Percentiles rank a stretch among this genome's conserved stretches.
phyloP scores from a whole-genome alignment of 35 echinoderm and acorn worm genomes.

The Holothuria glaberrima region DNA sequence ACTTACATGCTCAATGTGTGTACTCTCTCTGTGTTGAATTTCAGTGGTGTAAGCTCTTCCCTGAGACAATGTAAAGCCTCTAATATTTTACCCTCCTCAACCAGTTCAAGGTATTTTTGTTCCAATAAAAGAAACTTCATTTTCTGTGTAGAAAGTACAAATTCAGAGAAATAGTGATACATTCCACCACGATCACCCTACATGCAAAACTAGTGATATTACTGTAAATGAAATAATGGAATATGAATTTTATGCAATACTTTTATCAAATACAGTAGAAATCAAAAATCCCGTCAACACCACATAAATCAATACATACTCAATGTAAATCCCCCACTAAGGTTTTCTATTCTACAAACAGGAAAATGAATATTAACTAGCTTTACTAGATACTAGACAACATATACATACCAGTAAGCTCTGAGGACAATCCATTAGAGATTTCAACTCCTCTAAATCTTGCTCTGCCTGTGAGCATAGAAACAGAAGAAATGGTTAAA shows the following conservation, averaged over 20 bases:
- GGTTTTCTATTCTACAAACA: no score
- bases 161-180: background rate
- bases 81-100: slow-evolving; percentile 80
- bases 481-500: slow-evolving; percentile 23
- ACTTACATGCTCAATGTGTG: slow-evolving; percentile 96
- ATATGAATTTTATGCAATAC: no score
- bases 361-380: no score
- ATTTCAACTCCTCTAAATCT: slow-evolving; percentile 92
- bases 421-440: slow-evolving; percentile 93
- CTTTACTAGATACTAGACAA: no score
- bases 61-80: slow-evolving; percentile 96
- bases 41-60: slow-evolving; percentile 94
- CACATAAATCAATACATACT: background rate
- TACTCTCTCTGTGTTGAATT: slow-evolving; percentile 97
- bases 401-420: slow-evolving; percentile 73
- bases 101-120: slow-evolving; percentile 95
- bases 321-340: background rate
- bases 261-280: background rate
- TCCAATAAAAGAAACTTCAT: slow-evolving; percentile 98
- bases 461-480: slow-evolving; percentile 83
- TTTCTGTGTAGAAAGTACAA: slow-evolving; percentile 63
- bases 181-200: background rate
- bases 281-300: background rate
- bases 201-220: no score
- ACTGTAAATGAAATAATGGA: no score